Evolutionary conservation across 2,888 invertebrate genomes (phyloP).

Genomic region (Agonopterix subpropinquella): DNA sequence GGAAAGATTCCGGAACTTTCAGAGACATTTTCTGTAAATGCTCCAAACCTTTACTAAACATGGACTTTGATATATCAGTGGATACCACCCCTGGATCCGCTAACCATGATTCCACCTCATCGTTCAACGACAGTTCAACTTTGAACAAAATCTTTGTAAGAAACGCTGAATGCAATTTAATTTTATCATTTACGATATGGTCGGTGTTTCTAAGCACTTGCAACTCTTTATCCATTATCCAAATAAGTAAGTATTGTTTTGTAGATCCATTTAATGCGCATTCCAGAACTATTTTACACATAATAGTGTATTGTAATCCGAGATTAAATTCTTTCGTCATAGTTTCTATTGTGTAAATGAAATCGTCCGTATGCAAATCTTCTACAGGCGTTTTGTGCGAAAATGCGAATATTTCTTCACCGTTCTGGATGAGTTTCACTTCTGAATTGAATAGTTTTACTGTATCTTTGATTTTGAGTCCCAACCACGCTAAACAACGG

Average conservation of each 20-base stretch:
- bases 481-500: constrained; percentile 76
- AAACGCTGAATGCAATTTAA: constrained; percentile 55
- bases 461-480: constrained; percentile 56
- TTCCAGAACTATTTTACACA: constrained; percentile 73
- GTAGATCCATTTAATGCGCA: constrained; percentile 54
- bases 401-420: constrained; percentile 35
- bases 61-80: constrained; percentile 74
- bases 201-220: constrained; percentile 58
- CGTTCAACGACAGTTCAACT: constrained; percentile 55
- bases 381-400: constrained; percentile 33
- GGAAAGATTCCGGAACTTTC: constrained; percentile 72
- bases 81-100: constrained; percentile 67
- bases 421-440: constrained; percentile 50
- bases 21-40: constrained; percentile 73
- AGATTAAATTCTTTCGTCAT: constrained; percentile 66
- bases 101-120: constrained; percentile 68
- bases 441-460: constrained; percentile 77
- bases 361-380: constrained; percentile 59
- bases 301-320: constrained; percentile 63
- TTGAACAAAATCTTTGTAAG: constrained; percentile 77
- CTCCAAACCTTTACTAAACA: constrained; percentile 70
- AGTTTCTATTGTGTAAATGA: constrained; percentile 67
- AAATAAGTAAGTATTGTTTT: constrained; percentile 73
- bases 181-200: constrained; percentile 34
- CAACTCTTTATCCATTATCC: constrained; percentile 78